Evolutionary conservation across 2,888 invertebrate genomes (phyloP).

Genomic region (Neocrepidodera transversa): DNA sequence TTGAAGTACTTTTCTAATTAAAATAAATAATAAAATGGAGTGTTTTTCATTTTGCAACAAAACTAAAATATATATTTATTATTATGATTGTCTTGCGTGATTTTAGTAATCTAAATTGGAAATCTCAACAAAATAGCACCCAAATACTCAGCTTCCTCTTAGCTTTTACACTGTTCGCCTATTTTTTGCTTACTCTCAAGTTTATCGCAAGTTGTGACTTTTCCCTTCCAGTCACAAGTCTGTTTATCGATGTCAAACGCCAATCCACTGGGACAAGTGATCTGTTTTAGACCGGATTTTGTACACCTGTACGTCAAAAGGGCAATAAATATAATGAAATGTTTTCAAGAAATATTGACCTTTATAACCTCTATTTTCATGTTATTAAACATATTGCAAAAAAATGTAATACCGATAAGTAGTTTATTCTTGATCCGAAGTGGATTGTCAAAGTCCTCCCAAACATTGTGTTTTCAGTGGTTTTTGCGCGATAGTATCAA

Average conservation of each 20-base stretch:
- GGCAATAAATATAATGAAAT: conserved; percentile 37
- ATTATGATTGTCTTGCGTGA: conserved; percentile 8
- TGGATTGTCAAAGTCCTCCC: no score
- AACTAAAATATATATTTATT: no score
- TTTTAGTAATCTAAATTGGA: conserved; percentile 25
- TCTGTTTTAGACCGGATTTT: conserved; percentile 94
- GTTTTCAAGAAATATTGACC: conserved; percentile 54
- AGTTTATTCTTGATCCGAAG: no score
- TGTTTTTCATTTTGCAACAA: no score
- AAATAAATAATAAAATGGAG: no score
- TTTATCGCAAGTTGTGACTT: conserved; percentile 95
- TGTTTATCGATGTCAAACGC: conserved; percentile 98
- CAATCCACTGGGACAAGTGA: conserved; percentile 96
- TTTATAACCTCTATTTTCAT: no score
- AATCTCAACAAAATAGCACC: conserved; percentile 42
- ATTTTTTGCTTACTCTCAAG: conserved; percentile 87
- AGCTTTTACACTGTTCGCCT: conserved; percentile 22
- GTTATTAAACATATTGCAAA: no score
- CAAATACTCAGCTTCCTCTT: conserved; percentile 30
- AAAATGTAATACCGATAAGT: no score
- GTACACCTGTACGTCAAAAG: conserved; percentile 76
- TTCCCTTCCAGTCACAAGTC: conserved; percentile 98
- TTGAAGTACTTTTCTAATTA: no score
- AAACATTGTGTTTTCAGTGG: no score
- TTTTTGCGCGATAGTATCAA: no score